Base-by-base conservation (phyloP, 1,140 invertebrate species). In the Gerris buenoi region DNA sequence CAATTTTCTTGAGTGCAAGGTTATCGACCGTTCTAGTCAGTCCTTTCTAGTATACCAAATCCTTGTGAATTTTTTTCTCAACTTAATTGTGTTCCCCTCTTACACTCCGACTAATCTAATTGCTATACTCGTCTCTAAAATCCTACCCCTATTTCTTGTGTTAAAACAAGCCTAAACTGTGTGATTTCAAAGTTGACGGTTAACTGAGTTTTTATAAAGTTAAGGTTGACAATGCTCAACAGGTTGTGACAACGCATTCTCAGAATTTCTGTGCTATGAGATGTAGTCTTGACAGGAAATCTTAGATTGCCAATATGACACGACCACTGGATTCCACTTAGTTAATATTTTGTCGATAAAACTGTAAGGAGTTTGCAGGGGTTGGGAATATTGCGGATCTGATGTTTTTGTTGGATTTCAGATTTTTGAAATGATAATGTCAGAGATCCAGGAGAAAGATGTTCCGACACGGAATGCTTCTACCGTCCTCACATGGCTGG, bases 351-450 rank as follows among this genome's bases (percentile, higher is more conserved):
- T 15, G 60, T n/a, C n/a, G n/a, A n/a, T n/a, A n/a, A n/a, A n/a
- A n/a, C n/a, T 56, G 46, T 13, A 14, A n/a, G 13, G 13, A 56
- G n/a, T 14, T 56, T 56, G n/a, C n/a, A 56, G n/a, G n/a, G 13
- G 13, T 56, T 56, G 13, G 13, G 13, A 56, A 56, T 59, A 22
- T 18, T 59, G 18, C n/a, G 29, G 2, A 63, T 22, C 26, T 27
- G 27, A 63, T 67, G 46, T 27, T 62, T 27, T 65, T 27, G 22
- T 27, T 27, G 56, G 25, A 27, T 26, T 68, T 57, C 64, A 72
- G 71, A 56, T 72, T 18, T 68, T 70, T 68, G 68, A 70, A 63
- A 66, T 57, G 25, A 33, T 73, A 23, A 26, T 72, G 3, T 69
- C 28, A 14, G 63, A 69, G 62, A 62, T 71, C 3, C 69, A 72